Base-by-base conservation (phyloP, 30 jellyfish, hydroid and myxozoan genomes). In the Turritopsis rubra region DNA sequence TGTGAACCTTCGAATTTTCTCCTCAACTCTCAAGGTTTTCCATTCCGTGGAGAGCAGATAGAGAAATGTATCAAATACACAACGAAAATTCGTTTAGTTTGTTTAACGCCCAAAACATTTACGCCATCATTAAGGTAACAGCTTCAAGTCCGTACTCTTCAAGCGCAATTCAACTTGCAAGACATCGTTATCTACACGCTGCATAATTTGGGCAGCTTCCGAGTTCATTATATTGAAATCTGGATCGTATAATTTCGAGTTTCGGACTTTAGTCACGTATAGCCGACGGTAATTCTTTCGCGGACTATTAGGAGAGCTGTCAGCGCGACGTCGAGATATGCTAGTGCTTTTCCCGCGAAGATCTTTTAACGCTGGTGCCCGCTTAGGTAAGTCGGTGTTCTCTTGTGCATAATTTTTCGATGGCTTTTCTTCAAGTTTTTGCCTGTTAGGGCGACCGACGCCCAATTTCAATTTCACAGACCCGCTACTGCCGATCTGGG, bases 231-330 rank as follows among this genome's bases (percentile, higher is more conserved):
- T 72, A 41, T 75, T 72, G 65, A 72, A 72, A 18, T 53, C 71
- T n/a, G 90, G 81, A 18, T 75, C 87, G 70, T 60, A 72, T 18
- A 75, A 25, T n/a, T 75, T 29, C 26, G 89, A 84, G 70, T 60
- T 84, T 24, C 88, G 88, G 66, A 89, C 97, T 70, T 94, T 96
- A 29, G 99, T 86, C 16, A 94, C 99, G 52, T 94, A 94, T 16
- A 94, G 87, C 27, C 96, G 90, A 9, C 99, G 97, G 53, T 94
- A 94, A 21, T 94, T 88, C 79, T 94, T 94, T 54, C 96, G 93
- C 25, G 96, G 99, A 71, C 96, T 89, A 41, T 88, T 75, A 17
- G 97, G 97, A 19, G 99, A 88, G 79, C 99, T 90, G 29, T 87
- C 98, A 18, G 89, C 83, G 29, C 92, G 53, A 26, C 88, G 68